Conservation (phyloP, 2,888 invertebrate species). For the Portevinia maculata region DNA sequence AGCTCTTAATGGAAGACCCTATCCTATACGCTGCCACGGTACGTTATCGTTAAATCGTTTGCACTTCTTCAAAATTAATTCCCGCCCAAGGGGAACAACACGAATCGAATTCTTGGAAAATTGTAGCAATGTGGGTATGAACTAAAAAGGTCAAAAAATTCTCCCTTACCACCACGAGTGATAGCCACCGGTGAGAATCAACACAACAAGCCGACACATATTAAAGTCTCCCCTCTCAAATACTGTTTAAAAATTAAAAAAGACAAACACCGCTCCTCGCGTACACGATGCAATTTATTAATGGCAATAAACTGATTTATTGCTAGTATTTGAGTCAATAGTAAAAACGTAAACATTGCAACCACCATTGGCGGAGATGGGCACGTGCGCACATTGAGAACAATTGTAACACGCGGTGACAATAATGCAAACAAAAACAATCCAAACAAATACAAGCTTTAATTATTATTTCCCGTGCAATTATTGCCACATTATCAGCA, state of each 20-base stretch:
- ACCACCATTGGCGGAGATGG: not conserved
- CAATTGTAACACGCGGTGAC: conserved; percentile 30
- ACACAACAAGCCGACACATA: not conserved
- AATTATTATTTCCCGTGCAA: conserved; percentile 57
- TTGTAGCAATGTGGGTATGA: conserved; percentile 10
- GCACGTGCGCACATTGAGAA: conserved; percentile 32
- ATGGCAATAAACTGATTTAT: conserved; percentile 21
- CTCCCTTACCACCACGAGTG: too few relatives aligned
- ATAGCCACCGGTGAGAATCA: conserved; percentile 6
- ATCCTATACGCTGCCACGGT: conserved; percentile 3
- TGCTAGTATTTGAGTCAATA: not conserved
- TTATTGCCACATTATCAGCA: conserved; percentile 67
- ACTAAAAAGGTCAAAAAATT: not conserved
- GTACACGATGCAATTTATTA: conserved; percentile 9
- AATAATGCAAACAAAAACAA: conserved; percentile 26
- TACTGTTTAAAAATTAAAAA: not conserved
- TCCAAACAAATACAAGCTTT: conserved; percentile 3
- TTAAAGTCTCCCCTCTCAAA: too few relatives aligned
- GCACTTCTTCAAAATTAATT: conserved; percentile 56
- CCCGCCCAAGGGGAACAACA: conserved; percentile 6
- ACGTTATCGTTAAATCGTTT: conserved; percentile 38
- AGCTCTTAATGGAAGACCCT: too few relatives aligned
- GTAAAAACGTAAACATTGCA: not conserved
- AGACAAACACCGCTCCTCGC: not conserved
- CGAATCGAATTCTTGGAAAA: conserved; percentile 45